Evolutionary conservation across 2,888 invertebrate species (phyloP).

Genomic region (Trichogramma evanescens): DNA sequence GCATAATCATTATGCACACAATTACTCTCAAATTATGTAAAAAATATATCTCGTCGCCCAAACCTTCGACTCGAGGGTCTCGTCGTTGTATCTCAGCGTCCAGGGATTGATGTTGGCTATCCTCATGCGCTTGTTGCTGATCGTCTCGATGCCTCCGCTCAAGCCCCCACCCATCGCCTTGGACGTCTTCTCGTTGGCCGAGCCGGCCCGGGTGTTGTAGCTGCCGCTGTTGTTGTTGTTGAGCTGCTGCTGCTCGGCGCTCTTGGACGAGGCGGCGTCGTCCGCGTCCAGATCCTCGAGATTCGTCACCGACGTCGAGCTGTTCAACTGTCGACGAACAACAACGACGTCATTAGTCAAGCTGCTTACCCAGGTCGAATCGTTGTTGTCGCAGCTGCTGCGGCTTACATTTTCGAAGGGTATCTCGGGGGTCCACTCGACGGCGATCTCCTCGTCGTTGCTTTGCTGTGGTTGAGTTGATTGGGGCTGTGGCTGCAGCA

Average conservation of each 20-base stretch:
- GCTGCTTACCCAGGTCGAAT: too few relatives aligned
- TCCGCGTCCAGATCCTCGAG: conserved; percentile 42
- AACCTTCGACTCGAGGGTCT: conserved; percentile 72
- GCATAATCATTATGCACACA: neutral
- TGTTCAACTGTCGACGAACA: conserved; percentile 38
- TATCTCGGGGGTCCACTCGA: conserved; percentile 87
- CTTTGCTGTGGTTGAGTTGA: too few relatives aligned
- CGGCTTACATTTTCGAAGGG: conserved; percentile 85
- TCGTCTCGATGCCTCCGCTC: conserved; percentile 65
- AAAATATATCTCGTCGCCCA: conserved; percentile 1
- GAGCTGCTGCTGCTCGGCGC: conserved; percentile 23
- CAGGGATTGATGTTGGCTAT: conserved; percentile 78
- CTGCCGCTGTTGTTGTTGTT: conserved; percentile 1
- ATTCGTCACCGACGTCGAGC: conserved; percentile 41
- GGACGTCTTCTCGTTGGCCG: conserved; percentile 9
- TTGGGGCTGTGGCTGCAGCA: too few relatives aligned
- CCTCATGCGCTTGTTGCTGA: conserved; percentile 82
- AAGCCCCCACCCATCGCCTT: conserved; percentile 49
- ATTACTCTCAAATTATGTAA: neutral
- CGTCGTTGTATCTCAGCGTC: conserved; percentile 80
- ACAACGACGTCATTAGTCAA: too few relatives aligned
- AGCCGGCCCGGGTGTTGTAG: conserved; percentile 19
- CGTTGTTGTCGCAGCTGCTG: neutral
- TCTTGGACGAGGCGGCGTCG: conserved; percentile 40
- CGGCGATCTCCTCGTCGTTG: conserved; percentile 67